Base-by-base conservation (phyloP, 2,797 vertebrate genomes). In the Mareca penelope region DNA sequence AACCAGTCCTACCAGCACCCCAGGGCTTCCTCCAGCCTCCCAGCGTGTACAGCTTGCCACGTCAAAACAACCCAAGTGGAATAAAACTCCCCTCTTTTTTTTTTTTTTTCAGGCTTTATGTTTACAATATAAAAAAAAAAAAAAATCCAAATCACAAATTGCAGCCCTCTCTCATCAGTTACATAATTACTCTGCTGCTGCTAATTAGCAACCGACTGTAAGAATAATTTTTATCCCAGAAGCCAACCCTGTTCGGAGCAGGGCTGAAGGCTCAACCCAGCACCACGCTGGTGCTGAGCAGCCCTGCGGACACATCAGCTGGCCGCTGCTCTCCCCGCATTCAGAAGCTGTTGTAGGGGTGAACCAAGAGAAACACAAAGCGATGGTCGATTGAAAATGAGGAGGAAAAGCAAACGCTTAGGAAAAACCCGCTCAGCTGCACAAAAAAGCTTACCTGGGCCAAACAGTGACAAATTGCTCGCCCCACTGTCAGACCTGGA, bases 191-290 rank as follows among this genome's bases (percentile, higher is more conserved):
- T 29, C 77, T 88, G 93, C 70, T 31, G 75, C 40, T 53, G 12
- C 69, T 94, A 97, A 97, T 97, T 96, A 97, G 72, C 79, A 73
- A 79, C 56, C 88, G 64, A 84, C 90, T 79, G 90, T 50, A 95
- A 95, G 73, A 19, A 48, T 9, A 94, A 89, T 79, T 75, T 60
- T 76, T 9, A 83, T 92, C 96, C 93, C 93, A 68, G 64, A 93
- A 95, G 92, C 91, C 9, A 40, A 40, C 89, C 42, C 61, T 42
- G 60, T 52, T 94, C 6, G 3, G 56, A 91, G 64, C 39, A 15
- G 0, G 18, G 70, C 71, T 72, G 85, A 53, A 89, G 95, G 92
- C 46, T 29, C 59, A 80, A 78, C 65, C 63, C 64, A 82, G 56
- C 59, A 83, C 85, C 0, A 6, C 65, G n/a, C 79, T 3, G 37